Evolutionary conservation across 2,113 vertebrate genomes (phyloP), one percentile per base, ranked within the genome.

Genomic region (Cromileptes altivelis): DNA sequence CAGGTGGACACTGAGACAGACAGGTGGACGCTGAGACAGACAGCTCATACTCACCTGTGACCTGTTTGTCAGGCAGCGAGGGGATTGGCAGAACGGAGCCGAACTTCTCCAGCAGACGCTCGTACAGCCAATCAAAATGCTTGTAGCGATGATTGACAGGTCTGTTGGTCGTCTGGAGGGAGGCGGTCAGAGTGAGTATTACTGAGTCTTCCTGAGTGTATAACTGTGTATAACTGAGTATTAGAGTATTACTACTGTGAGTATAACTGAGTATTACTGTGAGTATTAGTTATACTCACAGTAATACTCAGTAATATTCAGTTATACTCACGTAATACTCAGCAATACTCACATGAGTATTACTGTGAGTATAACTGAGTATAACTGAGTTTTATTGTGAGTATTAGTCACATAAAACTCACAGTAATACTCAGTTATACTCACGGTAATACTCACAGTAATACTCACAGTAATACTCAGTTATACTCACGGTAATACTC

Each of bases 71-170:
- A 63, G 98, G 97, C 75, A 99, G 95, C 64, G 95, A 97, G 30
- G 97, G 97, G 67, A 99, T 98, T 13, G 97, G 97, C 93, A 99
- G 96, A 70, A 96, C 95, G 23, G 96, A 96, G 60, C 97, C 97
- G 75, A 97, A 99, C 91, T 99, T 99, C 69, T 97, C 97, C 89
- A 98, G 90, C 6, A 99, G 96, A 57, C 97, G 96, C 61, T 99
- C 97, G 40, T 98, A 98, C 70, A 98, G 86, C 97, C 98, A 99
- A 92, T 98, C 98, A 93, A 99, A 99, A 92, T 99, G 98, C 94
- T 99, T 99, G 80, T 98, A 99, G 92, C 98, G 96, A 94, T 99
- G 98, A 95, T 97, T 98, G 92, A 99, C 97, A 81, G 97, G 95
- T 70, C 96, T 95, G 87, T 97, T 97, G 90, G 97, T 98, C 75